A percentile compares a stretch with the other conserved stretches of the same genome.
These are phyloP conservation scores for Lutjanus erythropterus DNA, from an alignment of 2,113 vertebrate genomes.

Conservation along the genomic window DNA sequence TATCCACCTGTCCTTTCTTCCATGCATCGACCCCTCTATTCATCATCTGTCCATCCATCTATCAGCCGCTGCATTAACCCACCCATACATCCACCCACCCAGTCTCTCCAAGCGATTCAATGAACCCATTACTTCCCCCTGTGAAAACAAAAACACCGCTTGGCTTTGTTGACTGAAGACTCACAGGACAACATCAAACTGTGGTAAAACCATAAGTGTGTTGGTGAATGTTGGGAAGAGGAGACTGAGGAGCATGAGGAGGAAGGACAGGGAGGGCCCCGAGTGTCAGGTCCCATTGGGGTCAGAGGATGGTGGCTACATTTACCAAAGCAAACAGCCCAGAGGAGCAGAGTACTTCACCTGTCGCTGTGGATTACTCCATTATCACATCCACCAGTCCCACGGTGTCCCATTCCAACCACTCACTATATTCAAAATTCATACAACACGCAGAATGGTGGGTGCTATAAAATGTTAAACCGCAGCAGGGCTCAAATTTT, in stretches of 20 bases:
- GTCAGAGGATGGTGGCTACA: constrained; percentile 72
- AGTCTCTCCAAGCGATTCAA: constrained; percentile 28
- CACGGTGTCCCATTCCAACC: constrained; percentile 54
- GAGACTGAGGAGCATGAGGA: constrained; percentile 32
- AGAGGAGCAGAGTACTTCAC: constrained; percentile 77
- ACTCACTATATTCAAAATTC: constrained; percentile 72
- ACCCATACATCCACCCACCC: constrained; percentile 30
- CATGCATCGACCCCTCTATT: constrained; percentile 41
- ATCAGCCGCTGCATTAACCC: constrained; percentile 44
- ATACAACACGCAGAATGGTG: constrained; percentile 51
- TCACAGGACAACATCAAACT: neutral
- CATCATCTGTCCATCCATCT: constrained; percentile 47
- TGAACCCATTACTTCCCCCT: neutral
- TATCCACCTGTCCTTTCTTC: constrained; percentile 54
- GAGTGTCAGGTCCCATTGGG: constrained; percentile 82
- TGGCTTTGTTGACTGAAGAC: constrained; percentile 3
- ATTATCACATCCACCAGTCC: constrained; percentile 70
- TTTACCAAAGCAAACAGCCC: constrained; percentile 80
- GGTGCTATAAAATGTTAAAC: constrained; percentile 64
- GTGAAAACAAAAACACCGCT: constrained; percentile 23
- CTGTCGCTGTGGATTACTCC: constrained; percentile 76
- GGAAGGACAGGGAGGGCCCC: constrained; percentile 60
- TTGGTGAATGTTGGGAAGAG: constrained; percentile 20
- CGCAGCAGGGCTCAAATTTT: constrained; percentile 12
- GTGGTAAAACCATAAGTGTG: constrained; percentile 14